phyloP scores from a whole-genome alignment of 2,888 invertebrate species.

The Drosophila melanosoma region DNA sequence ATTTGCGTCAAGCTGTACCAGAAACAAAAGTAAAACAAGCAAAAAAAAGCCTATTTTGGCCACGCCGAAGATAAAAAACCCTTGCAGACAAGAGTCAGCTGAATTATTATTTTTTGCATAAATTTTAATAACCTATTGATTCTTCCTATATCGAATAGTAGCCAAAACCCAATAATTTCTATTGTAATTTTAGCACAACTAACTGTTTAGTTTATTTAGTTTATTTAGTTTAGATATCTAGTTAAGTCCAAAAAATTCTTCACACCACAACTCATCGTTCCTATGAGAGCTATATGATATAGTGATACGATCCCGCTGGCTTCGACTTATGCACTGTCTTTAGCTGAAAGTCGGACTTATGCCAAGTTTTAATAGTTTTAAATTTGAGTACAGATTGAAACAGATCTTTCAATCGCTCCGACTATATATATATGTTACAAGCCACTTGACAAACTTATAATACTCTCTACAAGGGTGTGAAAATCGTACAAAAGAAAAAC shows the following conservation, averaged over 20 bases:
- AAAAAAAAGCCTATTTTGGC: neutral
- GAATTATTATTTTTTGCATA: neutral
- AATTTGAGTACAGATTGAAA: no score
- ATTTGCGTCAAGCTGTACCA: slow-evolving; percentile 67
- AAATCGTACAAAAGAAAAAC: neutral
- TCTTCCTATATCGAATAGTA: neutral
- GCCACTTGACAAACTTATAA: neutral
- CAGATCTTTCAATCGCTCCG: neutral
- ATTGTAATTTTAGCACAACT: neutral
- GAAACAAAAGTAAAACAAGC: slow-evolving; percentile 19
- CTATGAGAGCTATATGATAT: neutral
- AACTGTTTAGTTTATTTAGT: neutral
- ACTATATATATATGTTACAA: neutral
- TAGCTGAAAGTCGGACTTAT: neutral
- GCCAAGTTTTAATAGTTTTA: neutral
- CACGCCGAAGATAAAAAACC: neutral
- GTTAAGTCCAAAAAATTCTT: neutral
- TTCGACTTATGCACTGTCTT: neutral
- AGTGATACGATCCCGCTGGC: neutral
- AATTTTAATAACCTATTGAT: neutral
- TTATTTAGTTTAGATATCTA: neutral
- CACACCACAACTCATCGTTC: neutral
- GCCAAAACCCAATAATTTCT: neutral
- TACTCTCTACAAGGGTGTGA: neutral
- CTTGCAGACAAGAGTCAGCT: neutral